Percentiles rank a stretch among this genome's conserved stretches.
Conservation (phyloP, 1,140 invertebrate genomes). For the Caenorhabditis brenneri region DNA sequence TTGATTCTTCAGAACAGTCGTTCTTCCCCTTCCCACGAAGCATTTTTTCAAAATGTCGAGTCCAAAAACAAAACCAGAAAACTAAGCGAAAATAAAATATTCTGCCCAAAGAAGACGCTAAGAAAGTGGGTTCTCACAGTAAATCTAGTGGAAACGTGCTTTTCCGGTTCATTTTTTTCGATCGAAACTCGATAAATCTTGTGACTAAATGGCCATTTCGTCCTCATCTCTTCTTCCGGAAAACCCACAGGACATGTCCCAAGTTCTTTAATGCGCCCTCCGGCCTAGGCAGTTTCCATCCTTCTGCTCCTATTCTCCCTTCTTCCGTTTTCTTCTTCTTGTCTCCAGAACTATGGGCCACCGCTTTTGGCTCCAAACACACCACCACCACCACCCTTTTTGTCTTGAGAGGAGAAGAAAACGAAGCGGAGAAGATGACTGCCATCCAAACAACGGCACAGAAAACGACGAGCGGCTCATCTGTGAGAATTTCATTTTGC, state of each 20-base stretch:
- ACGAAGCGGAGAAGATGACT: constrained; percentile 30
- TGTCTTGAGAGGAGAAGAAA: constrained; percentile 19
- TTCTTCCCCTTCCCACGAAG: neutral
- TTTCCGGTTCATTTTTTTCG: neutral
- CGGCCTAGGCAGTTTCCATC: neutral
- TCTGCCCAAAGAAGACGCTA: neutral
- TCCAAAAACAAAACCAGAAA: neutral
- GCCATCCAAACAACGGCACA: constrained; percentile 25
- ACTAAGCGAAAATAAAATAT: neutral
- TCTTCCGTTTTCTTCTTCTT: constrained; percentile 14
- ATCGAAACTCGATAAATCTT: constrained; percentile 8
- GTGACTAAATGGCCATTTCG: constrained; percentile 7
- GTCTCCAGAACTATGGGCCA: constrained; percentile 33
- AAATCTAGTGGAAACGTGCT: neutral
- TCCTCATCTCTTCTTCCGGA: neutral
- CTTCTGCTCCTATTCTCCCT: neutral
- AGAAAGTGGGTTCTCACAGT: neutral
- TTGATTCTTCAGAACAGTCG: too few species aligned
- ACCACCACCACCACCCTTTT: constrained; percentile 1
- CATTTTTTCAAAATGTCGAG: neutral
- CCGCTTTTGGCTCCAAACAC: constrained; percentile 12
- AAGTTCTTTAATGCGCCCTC: constrained; percentile 36
- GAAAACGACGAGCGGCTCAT: constrained; percentile 26
- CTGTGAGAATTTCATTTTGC: constrained; percentile 39
- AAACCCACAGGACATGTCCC: constrained; percentile 37